phyloP scores from a whole-genome alignment of 2,888 invertebrate genomes.

The Vanessa cardui region DNA sequence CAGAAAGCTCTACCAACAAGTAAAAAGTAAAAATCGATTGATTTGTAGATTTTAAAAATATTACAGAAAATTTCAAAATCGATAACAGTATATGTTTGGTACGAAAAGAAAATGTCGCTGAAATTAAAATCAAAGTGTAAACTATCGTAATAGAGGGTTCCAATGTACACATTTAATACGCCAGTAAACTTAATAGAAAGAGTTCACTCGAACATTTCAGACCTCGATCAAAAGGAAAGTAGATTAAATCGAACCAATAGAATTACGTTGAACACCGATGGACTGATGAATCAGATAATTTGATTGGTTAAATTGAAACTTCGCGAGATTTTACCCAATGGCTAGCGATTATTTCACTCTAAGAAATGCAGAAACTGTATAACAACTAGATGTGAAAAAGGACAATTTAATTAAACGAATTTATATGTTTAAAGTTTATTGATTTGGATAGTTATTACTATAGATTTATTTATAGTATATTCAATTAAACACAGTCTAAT shows the following conservation, averaged over 20 bases:
- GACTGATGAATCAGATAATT: constrained; percentile 29
- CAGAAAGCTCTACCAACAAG: too few species aligned
- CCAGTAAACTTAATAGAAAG: constrained; percentile 1
- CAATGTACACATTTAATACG: constrained; percentile 1
- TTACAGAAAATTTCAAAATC: too few species aligned
- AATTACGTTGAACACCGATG: constrained; percentile 26
- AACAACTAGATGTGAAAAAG: too few species aligned
- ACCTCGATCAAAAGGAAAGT: constrained; percentile 17
- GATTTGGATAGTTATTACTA: too few species aligned
- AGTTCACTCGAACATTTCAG: constrained; percentile 1
- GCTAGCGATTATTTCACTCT: constrained; percentile 25
- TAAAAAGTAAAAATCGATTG: too few species aligned
- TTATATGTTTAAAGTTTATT: too few species aligned
- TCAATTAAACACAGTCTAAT: too few species aligned
- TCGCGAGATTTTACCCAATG: constrained; percentile 24
- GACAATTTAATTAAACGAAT: too few species aligned
- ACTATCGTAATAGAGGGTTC: not conserved
- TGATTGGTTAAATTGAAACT: constrained; percentile 30
- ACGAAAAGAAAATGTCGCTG: too few species aligned
- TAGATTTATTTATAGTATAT: too few species aligned
- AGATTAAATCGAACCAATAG: constrained; percentile 24
- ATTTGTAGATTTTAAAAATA: too few species aligned
- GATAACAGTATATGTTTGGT: too few species aligned
- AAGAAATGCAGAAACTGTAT: not conserved
- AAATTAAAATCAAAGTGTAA: not conserved